Base-by-base conservation (phyloP, 2,797 vertebrate species). In the Hylomyscus alleni region DNA sequence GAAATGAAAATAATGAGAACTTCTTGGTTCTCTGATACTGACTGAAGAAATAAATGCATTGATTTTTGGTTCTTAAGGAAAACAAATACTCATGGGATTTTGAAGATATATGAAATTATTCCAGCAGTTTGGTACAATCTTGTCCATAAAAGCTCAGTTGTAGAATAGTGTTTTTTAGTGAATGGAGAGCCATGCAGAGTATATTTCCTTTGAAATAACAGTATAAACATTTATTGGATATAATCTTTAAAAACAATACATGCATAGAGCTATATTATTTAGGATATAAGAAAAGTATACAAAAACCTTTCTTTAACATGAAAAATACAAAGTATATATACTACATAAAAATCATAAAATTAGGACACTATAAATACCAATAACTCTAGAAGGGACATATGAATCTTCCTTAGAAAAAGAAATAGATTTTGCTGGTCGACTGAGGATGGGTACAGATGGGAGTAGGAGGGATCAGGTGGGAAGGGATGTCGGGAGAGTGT, bases 21-120 rank as follows among this genome's bases (percentile, higher is more conserved):
- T 19, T 82, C n/a, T 0, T 10, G 78, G 44, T 44, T 92, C 47
- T 94, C 65, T 67, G 67, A 50, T 44, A 94, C 76, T 75, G 75
- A 52, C 92, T 47, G 37, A 89, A 72, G 95, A 40, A 87, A 77
- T 19, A 88, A 81, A n/a, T 65, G 0, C 19, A 72, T 22, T 77
- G 20, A 15, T 80, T 69, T 20, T 20, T 69, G 4, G 3, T 67
- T 26, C 20, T 29, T 86, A 47, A 75, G 81, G 0, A 93, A 80
- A 91, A 76, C 14, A 81, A 94, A 91, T 91, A 40, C 26, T 69
- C 77, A 37, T 58, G 8, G 82, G 62, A 82, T 67, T 86, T 86
- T 56, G 15, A 31, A 75, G 14, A 54, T 75, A 69, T 17, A 69
- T 37, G 26, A 29, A 12, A 60, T 34, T 31, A 90, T 85, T 58